These are phyloP conservation scores for Actias luna DNA, from an alignment of 2,888 invertebrate species.

Conservation along the genomic window DNA sequence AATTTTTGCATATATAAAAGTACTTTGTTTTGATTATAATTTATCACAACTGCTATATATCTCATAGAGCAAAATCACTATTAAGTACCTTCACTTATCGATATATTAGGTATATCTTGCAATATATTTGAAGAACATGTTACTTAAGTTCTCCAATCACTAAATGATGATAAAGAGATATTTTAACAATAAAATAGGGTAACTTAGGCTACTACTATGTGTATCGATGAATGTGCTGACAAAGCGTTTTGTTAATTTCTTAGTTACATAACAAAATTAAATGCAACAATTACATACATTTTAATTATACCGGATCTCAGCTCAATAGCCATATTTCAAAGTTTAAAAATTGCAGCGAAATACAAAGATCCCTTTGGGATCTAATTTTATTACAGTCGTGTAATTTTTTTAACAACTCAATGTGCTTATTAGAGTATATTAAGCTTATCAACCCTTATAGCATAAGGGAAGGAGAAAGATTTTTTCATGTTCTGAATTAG, in stretches of 20 bases:
- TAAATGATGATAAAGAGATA: neutral
- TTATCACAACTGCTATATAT: no score
- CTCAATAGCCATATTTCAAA: neutral
- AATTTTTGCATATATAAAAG: no score
- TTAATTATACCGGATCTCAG: neutral
- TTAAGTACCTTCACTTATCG: no score
- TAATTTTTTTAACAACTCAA: conserved; percentile 1
- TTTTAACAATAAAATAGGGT: neutral
- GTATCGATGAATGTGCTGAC: neutral
- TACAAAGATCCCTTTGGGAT: neutral
- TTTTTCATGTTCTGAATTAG: neutral
- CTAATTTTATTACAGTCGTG: neutral
- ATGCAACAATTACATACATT: conserved; percentile 1
- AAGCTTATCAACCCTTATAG: neutral
- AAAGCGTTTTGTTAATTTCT: neutral
- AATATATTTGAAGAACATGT: neutral
- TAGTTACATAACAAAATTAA: neutral
- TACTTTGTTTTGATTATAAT: no score
- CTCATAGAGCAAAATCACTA: no score
- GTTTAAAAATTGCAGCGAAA: neutral
- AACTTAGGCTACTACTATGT: conserved; percentile 3
- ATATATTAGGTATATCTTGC: no score
- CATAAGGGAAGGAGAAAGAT: neutral
- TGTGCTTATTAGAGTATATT: neutral
- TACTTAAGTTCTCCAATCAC: neutral